Percentiles rank a stretch among this genome's conserved stretches.
Evolutionary conservation across 2,888 invertebrate species (phyloP).

Genomic region (Lasioglossum calceatum): DNA sequence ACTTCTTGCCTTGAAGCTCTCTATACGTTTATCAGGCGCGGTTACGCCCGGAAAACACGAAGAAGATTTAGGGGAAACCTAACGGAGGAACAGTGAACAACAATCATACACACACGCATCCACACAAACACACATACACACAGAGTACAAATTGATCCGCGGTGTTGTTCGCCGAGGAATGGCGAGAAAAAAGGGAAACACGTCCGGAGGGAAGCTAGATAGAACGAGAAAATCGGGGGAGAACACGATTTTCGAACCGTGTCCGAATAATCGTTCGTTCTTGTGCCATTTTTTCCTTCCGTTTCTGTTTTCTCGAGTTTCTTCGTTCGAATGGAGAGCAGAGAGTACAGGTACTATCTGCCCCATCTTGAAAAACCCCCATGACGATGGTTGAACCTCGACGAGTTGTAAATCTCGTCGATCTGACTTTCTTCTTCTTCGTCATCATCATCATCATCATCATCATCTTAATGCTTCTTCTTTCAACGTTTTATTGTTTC

Average conservation of each 20-base stretch:
- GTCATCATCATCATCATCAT: not conserved
- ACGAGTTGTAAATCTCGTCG: constrained; percentile 71
- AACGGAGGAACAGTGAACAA: constrained; percentile 1
- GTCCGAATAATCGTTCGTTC: constrained; percentile 29
- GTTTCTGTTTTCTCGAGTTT: not conserved
- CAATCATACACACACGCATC: constrained; percentile 61
- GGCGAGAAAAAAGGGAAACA: not conserved
- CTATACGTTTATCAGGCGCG: constrained; percentile 75
- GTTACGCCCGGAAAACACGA: constrained; percentile 48
- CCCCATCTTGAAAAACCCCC: not conserved
- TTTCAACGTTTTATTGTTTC: not conserved
- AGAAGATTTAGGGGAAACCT: constrained; percentile 11
- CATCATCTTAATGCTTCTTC: not conserved
- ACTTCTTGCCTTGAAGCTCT: constrained; percentile 84
- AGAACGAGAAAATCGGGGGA: not conserved
- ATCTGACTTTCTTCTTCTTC: constrained; percentile 65
- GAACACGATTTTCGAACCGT: constrained; percentile 13
- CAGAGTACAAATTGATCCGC: constrained; percentile 81
- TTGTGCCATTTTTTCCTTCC: constrained; percentile 60
- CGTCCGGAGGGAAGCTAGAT: constrained; percentile 25
- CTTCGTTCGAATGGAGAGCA: not conserved
- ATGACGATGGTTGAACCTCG: constrained; percentile 44
- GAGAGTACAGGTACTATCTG: not conserved
- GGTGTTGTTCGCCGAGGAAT: constrained; percentile 41
- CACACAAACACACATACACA: not conserved